phyloP scores from a whole-genome alignment of 1,140 invertebrate species.

The Mya arenaria region DNA sequence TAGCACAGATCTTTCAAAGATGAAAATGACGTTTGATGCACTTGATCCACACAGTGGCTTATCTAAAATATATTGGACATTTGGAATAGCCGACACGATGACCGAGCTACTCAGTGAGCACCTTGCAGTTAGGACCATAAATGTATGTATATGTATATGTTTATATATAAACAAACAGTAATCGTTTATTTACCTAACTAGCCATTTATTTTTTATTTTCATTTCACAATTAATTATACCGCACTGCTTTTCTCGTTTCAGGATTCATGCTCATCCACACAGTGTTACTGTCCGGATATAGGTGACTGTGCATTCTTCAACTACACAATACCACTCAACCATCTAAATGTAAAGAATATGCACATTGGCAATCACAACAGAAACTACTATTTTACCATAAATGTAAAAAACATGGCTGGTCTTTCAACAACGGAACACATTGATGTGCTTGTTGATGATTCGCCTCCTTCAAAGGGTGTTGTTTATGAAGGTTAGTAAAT shows the following conservation, averaged over 20 bases:
- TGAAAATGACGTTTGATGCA: slow-evolving; percentile 62
- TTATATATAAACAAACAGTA: too few relatives aligned
- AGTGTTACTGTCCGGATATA: slow-evolving; percentile 58
- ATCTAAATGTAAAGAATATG: slow-evolving; percentile 42
- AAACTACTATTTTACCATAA: slow-evolving; percentile 57
- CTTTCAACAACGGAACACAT: slow-evolving; percentile 36
- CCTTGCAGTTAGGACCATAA: background rate
- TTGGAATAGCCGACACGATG: slow-evolving; percentile 28
- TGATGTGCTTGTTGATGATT: slow-evolving; percentile 58
- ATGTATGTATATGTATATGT: too few relatives aligned
- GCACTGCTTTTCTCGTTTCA: background rate
- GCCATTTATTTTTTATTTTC: background rate
- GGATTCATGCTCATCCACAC: background rate
- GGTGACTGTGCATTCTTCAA: slow-evolving; percentile 48
- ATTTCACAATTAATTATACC: background rate
- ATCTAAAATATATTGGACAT: slow-evolving; percentile 39
- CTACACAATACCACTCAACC: slow-evolving; percentile 53
- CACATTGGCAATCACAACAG: slow-evolving; percentile 63
- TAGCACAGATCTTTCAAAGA: slow-evolving; percentile 62
- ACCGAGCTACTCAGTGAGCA: background rate
- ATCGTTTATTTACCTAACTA: too few relatives aligned
- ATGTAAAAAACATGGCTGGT: slow-evolving; percentile 56
- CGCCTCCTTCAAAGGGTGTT: slow-evolving; percentile 57
- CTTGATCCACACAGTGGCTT: slow-evolving; percentile 66
- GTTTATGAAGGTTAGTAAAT: slow-evolving; percentile 48